phyloP scores from a whole-genome alignment of 2,888 invertebrate species.

The Smittia sp. region DNA sequence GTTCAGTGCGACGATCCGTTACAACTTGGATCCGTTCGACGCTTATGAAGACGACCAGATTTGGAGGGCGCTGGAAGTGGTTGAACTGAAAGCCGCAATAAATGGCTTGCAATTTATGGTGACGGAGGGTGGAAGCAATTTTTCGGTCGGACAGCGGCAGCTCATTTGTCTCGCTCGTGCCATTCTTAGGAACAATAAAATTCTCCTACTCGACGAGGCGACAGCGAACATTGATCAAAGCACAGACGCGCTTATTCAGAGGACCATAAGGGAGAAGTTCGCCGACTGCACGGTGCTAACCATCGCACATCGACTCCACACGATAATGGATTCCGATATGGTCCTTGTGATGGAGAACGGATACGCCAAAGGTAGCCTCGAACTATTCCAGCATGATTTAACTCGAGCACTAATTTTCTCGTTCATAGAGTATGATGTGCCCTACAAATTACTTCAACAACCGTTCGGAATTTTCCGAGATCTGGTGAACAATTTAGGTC shows the following conservation, averaged over 20 bases:
- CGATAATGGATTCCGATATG: conserved; percentile 89
- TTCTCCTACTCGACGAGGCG: conserved; percentile 66
- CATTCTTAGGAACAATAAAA: conserved; percentile 63
- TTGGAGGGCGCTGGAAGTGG: conserved; percentile 52
- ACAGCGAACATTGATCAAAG: conserved; percentile 55
- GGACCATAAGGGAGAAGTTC: conserved; percentile 77
- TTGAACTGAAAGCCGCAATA: conserved; percentile 57
- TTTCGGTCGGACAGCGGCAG: conserved; percentile 79
- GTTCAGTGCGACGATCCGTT: conserved; percentile 59
- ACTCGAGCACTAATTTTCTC: too few species aligned
- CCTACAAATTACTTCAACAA: conserved; percentile 62
- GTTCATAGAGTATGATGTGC: conserved; percentile 74
- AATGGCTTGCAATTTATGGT: conserved; percentile 58
- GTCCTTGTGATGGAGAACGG: conserved; percentile 86
- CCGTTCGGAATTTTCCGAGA: conserved; percentile 61
- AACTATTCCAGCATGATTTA: too few species aligned
- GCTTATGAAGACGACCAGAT: conserved; percentile 52
- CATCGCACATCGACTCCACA: conserved; percentile 87
- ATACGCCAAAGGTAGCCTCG: conserved; percentile 61
- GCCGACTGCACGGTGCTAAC: conserved; percentile 82
- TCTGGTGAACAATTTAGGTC: conserved; percentile 71
- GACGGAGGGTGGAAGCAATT: conserved; percentile 69
- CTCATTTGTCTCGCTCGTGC: conserved; percentile 78
- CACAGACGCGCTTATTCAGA: conserved; percentile 81
- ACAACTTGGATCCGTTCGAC: conserved; percentile 64